Conservation (phyloP, 2,888 invertebrate species). For the Odontomyia ornata region DNA sequence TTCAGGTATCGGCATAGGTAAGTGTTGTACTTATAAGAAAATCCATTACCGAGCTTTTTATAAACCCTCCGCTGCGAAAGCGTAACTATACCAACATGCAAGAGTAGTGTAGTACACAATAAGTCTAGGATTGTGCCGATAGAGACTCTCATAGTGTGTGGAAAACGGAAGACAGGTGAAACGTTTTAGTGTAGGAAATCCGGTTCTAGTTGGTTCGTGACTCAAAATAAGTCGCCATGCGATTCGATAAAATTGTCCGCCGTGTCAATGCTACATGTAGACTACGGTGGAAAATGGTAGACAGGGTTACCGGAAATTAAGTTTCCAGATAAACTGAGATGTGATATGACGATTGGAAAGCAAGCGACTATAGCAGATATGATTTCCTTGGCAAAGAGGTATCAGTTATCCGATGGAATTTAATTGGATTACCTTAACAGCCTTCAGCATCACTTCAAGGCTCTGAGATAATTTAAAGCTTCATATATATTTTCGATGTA, state of each 20-base stretch:
- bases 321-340: not conserved
- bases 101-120: slow-evolving; percentile 3
- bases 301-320: not conserved
- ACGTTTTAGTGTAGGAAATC: slow-evolving; percentile 42
- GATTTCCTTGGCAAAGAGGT: too few relatives aligned
- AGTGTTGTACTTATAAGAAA: slow-evolving; percentile 26
- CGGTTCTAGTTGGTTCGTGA: slow-evolving; percentile 41
- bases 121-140: slow-evolving; percentile 14
- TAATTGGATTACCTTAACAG: too few relatives aligned
- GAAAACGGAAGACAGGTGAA: slow-evolving; percentile 42
- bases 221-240: slow-evolving; percentile 6
- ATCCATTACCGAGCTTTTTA: slow-evolving; percentile 32
- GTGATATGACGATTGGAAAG: too few relatives aligned
- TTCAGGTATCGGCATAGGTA: slow-evolving; percentile 13
- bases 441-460: too few relatives aligned
- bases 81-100: not conserved
- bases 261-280: not conserved
- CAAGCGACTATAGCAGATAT: too few relatives aligned
- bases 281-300: not conserved
- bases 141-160: not conserved
- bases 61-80: not conserved
- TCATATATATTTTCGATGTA: too few relatives aligned
- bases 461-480: too few relatives aligned
- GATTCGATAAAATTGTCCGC: slow-evolving; percentile 12
- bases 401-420: too few relatives aligned